Percentiles rank a stretch among this genome's conserved stretches.
phyloP scores from a whole-genome alignment of 2,888 invertebrate genomes.

The Tetragonisca angustula region DNA sequence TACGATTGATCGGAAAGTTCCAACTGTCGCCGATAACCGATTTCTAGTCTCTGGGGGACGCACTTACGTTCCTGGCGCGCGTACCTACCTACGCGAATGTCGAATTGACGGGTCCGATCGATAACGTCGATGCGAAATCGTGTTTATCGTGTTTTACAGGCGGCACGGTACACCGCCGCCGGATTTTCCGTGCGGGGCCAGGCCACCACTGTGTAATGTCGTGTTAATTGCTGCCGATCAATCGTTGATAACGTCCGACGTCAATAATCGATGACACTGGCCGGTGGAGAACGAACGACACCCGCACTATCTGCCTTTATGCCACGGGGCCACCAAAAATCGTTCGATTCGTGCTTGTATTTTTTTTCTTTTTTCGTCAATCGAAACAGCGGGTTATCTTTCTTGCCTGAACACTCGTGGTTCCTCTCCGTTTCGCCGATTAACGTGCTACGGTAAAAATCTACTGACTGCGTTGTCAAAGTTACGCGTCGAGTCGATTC shows the following conservation, averaged over 20 bases:
- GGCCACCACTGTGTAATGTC: slow-evolving; percentile 34
- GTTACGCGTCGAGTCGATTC: no score
- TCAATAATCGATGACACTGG: slow-evolving; percentile 58
- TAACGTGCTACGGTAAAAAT: no score
- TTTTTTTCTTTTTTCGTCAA: no score
- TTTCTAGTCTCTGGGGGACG: slow-evolving; percentile 57
- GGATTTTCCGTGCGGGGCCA: slow-evolving; percentile 24
- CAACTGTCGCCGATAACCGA: slow-evolving; percentile 64
- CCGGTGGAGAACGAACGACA: slow-evolving; percentile 9
- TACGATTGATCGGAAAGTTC: slow-evolving; percentile 56
- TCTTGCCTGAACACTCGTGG: no score
- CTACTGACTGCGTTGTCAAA: no score
- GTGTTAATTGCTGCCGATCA: slow-evolving; percentile 58
- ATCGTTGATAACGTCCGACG: slow-evolving; percentile 46
- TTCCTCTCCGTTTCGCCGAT: no score
- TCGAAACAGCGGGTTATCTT: no score
- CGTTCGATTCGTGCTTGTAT: neutral
- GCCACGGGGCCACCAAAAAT: neutral
- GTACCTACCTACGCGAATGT: slow-evolving; percentile 50
- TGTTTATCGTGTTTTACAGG: slow-evolving; percentile 60
- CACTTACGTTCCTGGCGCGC: slow-evolving; percentile 51
- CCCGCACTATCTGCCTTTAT: neutral
- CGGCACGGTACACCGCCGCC: neutral
- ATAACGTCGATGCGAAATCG: slow-evolving; percentile 59
- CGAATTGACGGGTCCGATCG: slow-evolving; percentile 63